phyloP scores from a whole-genome alignment of 53 echinoderm and acorn worm species.

The Arbacia lixula region DNA sequence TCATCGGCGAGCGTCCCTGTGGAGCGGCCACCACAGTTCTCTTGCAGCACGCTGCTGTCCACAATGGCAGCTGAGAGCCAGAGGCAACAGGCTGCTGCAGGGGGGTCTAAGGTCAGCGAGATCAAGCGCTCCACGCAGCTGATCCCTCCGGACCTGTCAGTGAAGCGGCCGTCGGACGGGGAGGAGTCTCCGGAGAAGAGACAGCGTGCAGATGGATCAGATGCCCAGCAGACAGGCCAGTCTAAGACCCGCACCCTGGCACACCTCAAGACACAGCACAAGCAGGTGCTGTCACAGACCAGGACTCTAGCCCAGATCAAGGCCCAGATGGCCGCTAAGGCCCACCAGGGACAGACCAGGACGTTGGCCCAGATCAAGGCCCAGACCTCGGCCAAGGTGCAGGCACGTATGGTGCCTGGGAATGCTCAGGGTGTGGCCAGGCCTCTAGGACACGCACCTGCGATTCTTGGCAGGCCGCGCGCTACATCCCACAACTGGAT shows the following conservation, averaged over 20 bases:
- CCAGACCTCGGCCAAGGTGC: conserved; percentile 84
- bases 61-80: conserved; percentile 94
- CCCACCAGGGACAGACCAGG: conserved; percentile 86
- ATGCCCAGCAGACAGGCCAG: neutral
- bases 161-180: conserved; percentile 41
- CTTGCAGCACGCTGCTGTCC: conserved; percentile 85
- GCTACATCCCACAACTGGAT: conserved; percentile 71
- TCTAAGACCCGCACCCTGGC: conserved; percentile 65
- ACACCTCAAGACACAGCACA: conserved; percentile 53
- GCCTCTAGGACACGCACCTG: conserved; percentile 68
- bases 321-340: conserved; percentile 82
- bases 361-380: conserved; percentile 97
- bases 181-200: conserved; percentile 44
- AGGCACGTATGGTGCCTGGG: conserved; percentile 70
- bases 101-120: conserved; percentile 14
- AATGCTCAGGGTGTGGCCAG: conserved; percentile 74
- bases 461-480: conserved; percentile 72
- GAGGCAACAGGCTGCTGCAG: conserved; percentile 61
- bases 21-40: conserved; percentile 52
- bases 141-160: conserved; percentile 52
- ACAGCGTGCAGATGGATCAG: conserved; percentile 1
- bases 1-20: neutral
- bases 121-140: conserved; percentile 56
- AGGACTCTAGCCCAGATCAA: conserved; percentile 97
- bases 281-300: conserved; percentile 73